Conservation (phyloP, 2,113 vertebrate species). For the Gallinago undulata region DNA sequence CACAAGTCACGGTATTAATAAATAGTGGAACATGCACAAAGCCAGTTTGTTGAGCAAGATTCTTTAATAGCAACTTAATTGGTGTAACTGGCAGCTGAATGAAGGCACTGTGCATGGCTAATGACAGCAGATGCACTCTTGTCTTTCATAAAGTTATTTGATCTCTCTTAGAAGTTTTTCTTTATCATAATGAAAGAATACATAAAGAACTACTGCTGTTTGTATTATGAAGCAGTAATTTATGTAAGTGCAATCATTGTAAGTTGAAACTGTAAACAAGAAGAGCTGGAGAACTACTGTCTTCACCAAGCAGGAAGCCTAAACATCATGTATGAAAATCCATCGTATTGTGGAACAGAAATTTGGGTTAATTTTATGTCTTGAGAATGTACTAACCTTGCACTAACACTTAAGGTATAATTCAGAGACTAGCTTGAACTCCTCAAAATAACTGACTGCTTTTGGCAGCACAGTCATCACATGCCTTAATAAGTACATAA, state of each 20-base stretch:
- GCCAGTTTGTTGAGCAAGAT: not conserved
- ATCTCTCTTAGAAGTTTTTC: not conserved
- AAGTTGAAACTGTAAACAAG: not conserved
- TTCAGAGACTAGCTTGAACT: not conserved
- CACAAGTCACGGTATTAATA: not conserved
- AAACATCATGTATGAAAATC: not conserved
- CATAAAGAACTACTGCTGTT: not conserved
- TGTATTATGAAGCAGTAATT: slow-evolving; percentile 1
- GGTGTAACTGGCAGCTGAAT: not conserved
- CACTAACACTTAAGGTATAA: not conserved
- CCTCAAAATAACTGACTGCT: not conserved
- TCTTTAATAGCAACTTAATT: not conserved
- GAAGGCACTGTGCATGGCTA: not conserved
- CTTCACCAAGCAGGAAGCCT: not conserved
- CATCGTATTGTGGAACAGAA: not conserved
- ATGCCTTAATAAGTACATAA: not conserved
- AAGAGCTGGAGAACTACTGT: not conserved
- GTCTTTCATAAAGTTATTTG: not conserved
- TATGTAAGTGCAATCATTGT: not conserved
- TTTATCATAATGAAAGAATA: not conserved
- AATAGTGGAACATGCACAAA: not conserved
- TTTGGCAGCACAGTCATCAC: not conserved
- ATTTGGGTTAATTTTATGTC: not conserved
- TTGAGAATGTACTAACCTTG: not conserved
- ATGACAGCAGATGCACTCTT: not conserved